Percentiles rank a stretch among this genome's conserved stretches.
These are phyloP conservation scores for Drosophila longiperda DNA, from an alignment of 2,888 invertebrate genomes.

Conservation along the genomic window DNA sequence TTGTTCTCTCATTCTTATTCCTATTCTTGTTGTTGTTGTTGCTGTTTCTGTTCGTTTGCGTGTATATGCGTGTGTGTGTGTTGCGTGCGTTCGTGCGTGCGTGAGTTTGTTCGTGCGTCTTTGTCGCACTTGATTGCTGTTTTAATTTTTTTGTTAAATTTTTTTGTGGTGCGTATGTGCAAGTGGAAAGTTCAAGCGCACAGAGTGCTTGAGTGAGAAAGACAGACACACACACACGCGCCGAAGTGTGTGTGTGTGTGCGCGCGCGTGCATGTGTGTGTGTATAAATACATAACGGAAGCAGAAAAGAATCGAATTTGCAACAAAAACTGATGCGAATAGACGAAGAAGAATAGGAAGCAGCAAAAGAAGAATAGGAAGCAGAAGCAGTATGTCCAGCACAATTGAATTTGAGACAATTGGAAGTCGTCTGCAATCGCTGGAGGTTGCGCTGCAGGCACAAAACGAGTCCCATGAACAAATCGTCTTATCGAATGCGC, in stretches of 20 bases:
- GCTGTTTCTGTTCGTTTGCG: conserved; percentile 9
- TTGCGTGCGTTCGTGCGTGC: conserved; percentile 40
- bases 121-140: conserved; percentile 51
- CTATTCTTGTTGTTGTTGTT: conserved; percentile 46
- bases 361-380: conserved; percentile 2
- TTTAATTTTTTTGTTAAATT: conserved; percentile 45
- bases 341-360: conserved; percentile 1
- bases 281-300: conserved; percentile 67
- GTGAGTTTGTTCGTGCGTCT: conserved; percentile 37
- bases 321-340: conserved; percentile 21
- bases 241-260: conserved; percentile 32
- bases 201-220: conserved; percentile 5
- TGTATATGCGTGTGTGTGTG: conserved; percentile 33
- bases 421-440: conserved; percentile 89
- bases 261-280: conserved; percentile 17
- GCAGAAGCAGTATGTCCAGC: conserved; percentile 59
- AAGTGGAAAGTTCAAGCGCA: conserved; percentile 58
- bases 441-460: conserved; percentile 91
- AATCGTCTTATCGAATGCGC: conserved; percentile 83
- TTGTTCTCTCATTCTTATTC: conserved; percentile 20
- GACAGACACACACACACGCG: conserved; percentile 33
- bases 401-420: conserved; percentile 86
- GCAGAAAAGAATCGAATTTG: conserved; percentile 45
- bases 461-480: conserved; percentile 84
- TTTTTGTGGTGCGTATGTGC: conserved; percentile 39